A percentile compares a stretch with the other conserved stretches of the same genome.
Evolutionary conservation across 2,113 vertebrate species (phyloP).

Genomic region (Heterochromis multidens): DNA sequence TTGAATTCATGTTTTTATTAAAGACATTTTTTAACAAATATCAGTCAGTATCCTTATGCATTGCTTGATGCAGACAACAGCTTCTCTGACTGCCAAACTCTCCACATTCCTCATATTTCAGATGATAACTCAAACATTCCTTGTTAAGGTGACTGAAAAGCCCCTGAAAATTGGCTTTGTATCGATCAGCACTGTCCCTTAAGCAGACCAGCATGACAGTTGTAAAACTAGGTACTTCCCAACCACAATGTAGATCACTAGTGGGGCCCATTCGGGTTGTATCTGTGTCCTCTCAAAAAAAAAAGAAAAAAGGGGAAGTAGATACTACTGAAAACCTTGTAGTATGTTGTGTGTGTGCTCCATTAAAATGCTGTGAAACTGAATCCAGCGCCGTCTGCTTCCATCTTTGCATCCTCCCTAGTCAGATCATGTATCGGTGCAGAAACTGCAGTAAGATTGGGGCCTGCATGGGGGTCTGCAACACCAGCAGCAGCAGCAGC

Average conservation of each 20-base stretch:
- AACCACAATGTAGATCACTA: constrained; percentile 40
- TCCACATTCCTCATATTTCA: background rate
- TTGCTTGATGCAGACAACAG: background rate
- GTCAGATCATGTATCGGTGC: background rate
- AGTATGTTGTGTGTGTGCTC: background rate
- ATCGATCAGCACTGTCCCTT: constrained; percentile 32
- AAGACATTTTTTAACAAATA: background rate
- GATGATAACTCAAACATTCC: background rate
- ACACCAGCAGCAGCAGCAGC: background rate
- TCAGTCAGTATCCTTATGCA: background rate
- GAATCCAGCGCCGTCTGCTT: constrained; percentile 37
- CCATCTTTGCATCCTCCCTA: constrained; percentile 47
- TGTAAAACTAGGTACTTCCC: constrained; percentile 70
- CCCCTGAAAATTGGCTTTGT: background rate
- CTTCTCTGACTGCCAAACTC: background rate
- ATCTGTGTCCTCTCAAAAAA: constrained; percentile 7
- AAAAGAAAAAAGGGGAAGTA: constrained; percentile 54
- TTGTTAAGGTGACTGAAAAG: background rate
- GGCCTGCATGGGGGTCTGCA: constrained; percentile 16
- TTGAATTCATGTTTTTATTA: background rate
- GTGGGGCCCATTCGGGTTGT: constrained; percentile 59
- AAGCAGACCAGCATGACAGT: constrained; percentile 46
- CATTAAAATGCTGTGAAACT: constrained; percentile 32
- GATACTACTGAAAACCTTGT: constrained; percentile 25
- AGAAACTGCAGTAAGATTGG: background rate